Evolutionary conservation across 2,888 invertebrate genomes (phyloP).

Genomic region (Silvanus unidentatus): DNA sequence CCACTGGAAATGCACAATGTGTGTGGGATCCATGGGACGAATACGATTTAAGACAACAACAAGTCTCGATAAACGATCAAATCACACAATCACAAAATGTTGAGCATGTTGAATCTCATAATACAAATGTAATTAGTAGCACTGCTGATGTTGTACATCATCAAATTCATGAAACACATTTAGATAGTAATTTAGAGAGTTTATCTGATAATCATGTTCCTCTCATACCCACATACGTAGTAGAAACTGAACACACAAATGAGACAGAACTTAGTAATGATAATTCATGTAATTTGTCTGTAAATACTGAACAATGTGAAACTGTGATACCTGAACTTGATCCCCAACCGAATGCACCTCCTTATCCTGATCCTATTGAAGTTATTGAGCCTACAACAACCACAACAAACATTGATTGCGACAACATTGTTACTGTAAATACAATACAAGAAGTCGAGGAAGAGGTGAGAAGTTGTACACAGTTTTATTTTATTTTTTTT

Average conservation of each 20-base stretch:
- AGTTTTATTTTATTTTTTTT: too few species aligned
- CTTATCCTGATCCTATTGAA: background rate
- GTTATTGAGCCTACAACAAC: constrained; percentile 20
- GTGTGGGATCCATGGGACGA: constrained; percentile 72
- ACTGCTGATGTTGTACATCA: constrained; percentile 26
- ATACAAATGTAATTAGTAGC: constrained; percentile 36
- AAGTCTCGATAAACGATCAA: constrained; percentile 5
- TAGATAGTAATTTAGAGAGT: constrained; percentile 14
- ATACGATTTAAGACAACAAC: constrained; percentile 45
- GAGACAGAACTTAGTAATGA: constrained; percentile 9
- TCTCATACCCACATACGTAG: constrained; percentile 11
- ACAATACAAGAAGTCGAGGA: constrained; percentile 26
- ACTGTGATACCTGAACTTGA: constrained; percentile 1
- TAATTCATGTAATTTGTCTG: background rate
- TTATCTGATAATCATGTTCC: constrained; percentile 6
- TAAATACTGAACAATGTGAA: background rate
- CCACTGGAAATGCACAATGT: constrained; percentile 31
- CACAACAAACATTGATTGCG: constrained; percentile 35
- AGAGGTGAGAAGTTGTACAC: too few species aligned
- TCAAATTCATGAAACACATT: constrained; percentile 16
- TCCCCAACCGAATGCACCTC: background rate
- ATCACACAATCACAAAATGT: constrained; percentile 10
- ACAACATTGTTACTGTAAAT: constrained; percentile 29
- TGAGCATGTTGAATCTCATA: constrained; percentile 38
- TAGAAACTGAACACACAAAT: constrained; percentile 26